Conservation (phyloP, 1,140 invertebrate genomes). For the Sitobion miscanthi region DNA sequence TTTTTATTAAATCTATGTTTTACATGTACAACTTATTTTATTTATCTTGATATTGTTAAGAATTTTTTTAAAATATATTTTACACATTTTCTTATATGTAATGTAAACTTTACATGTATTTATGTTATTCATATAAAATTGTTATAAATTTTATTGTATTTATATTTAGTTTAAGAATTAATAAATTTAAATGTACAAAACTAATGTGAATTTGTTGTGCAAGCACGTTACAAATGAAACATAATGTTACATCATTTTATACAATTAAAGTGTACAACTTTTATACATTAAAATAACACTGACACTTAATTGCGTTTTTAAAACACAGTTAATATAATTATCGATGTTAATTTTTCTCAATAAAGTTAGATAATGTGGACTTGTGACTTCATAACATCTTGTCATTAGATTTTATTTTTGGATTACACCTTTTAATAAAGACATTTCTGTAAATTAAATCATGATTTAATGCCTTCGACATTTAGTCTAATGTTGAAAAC, state of each 20-base stretch:
- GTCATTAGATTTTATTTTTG: not conserved
- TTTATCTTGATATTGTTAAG: conserved; percentile 22
- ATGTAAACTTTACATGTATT: conserved; percentile 3
- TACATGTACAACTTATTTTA: conserved; percentile 33
- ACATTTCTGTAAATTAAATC: not conserved
- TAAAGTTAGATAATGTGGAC: not conserved
- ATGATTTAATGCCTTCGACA: not conserved
- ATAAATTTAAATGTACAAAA: conserved; percentile 44
- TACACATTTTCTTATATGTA: conserved; percentile 8
- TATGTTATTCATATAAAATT: conserved; percentile 41
- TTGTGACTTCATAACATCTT: not conserved
- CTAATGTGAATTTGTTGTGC: not conserved
- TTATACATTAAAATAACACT: not conserved
- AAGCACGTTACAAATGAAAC: not conserved
- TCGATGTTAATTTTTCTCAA: not conserved
- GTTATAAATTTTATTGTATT: conserved; percentile 53
- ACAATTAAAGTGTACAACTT: not conserved
- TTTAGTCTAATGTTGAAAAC: not conserved
- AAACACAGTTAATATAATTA: not conserved
- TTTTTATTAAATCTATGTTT: conserved; percentile 19
- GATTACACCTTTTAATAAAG: not conserved
- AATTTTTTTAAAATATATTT: conserved; percentile 20
- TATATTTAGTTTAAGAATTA: conserved; percentile 12
- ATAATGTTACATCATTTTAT: not conserved
- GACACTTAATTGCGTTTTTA: not conserved